Evolutionary conservation across 2,888 invertebrate genomes (phyloP).

Genomic region (Amphipoea oculea): DNA sequence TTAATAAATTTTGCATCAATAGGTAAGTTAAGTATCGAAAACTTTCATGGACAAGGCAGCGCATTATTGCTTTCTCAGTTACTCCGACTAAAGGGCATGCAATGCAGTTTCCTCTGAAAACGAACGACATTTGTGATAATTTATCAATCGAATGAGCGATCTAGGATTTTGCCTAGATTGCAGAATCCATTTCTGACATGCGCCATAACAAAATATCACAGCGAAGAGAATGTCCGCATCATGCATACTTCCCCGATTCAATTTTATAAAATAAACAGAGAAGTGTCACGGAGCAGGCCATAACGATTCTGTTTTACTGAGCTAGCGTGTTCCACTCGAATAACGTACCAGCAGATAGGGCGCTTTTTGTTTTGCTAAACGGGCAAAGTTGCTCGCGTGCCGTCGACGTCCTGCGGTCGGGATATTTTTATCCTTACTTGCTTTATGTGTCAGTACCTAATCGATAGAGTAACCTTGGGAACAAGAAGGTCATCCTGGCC

Average conservation of each 20-base stretch:
- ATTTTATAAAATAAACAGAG: slow-evolving; percentile 56
- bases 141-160: not conserved
- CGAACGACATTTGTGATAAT: not conserved
- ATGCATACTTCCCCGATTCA: slow-evolving; percentile 27
- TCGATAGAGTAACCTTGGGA: slow-evolving; percentile 67
- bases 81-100: no score
- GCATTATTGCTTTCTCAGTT: no score
- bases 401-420: slow-evolving; percentile 61
- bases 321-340: slow-evolving; percentile 69
- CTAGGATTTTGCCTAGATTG: not conserved
- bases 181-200: not conserved
- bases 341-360: slow-evolving; percentile 63
- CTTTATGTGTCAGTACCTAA: slow-evolving; percentile 60
- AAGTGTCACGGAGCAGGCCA: slow-evolving; percentile 57
- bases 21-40: not conserved
- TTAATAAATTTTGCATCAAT: slow-evolving; percentile 14
- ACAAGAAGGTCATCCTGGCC: slow-evolving; percentile 61
- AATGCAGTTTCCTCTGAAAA: no score
- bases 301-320: slow-evolving; percentile 64
- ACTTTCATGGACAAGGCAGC: not conserved
- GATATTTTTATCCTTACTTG: slow-evolving; percentile 61
- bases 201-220: slow-evolving; percentile 8
- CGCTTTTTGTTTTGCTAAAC: slow-evolving; percentile 70
- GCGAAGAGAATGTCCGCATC: not conserved
- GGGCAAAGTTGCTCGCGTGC: slow-evolving; percentile 70